A percentile compares a stretch with the other conserved stretches of the same genome.
phyloP scores from a whole-genome alignment of 2,797 vertebrate genomes.

The Gallinago nigripennis region DNA sequence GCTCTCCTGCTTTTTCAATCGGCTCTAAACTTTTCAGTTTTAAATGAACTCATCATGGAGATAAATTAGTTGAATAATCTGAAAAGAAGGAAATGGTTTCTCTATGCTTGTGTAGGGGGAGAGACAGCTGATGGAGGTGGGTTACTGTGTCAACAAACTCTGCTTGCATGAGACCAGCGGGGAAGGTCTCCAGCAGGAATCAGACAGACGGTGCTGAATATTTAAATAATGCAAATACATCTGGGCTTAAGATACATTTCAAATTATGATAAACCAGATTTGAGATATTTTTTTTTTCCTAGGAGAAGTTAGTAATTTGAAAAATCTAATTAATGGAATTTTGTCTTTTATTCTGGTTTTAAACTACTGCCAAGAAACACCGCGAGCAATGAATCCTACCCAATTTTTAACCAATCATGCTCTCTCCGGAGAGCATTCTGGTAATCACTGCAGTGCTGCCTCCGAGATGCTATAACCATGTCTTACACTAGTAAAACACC shows the following conservation, averaged over 20 bases:
- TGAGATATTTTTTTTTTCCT: neutral
- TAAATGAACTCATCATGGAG: neutral
- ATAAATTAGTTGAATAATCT: neutral
- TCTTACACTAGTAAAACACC: neutral
- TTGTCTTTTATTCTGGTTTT: neutral
- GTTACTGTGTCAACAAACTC: neutral
- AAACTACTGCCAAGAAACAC: neutral
- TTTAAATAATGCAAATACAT: neutral
- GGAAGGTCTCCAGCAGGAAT: neutral
- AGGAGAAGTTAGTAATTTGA: neutral
- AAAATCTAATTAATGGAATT: neutral
- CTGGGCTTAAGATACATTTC: neutral
- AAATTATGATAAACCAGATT: neutral
- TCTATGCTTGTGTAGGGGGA: neutral
- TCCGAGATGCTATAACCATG: neutral
- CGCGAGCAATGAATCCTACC: neutral
- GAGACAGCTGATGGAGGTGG: neutral
- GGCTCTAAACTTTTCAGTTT: neutral
- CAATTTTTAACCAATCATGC: neutral
- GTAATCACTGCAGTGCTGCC: neutral
- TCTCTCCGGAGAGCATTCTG: neutral
- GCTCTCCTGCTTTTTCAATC: neutral
- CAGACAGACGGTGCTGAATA: neutral
- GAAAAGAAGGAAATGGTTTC: neutral
- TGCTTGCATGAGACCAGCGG: neutral